These are phyloP conservation scores for Axea sp. DNA, from an alignment of 2,888 invertebrate genomes.

Conservation along the genomic window DNA sequence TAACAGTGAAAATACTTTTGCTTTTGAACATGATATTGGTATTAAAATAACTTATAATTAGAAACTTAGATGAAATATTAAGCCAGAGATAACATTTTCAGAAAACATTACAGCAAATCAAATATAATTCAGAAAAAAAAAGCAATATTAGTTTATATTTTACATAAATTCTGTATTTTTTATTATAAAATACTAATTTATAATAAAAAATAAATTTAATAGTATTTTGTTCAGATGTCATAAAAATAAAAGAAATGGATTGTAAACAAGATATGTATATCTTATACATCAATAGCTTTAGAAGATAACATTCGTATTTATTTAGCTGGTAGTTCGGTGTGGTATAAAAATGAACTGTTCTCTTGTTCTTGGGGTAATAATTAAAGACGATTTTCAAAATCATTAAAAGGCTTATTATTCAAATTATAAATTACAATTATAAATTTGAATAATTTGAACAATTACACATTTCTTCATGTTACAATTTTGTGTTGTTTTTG, in stretches of 20 bases:
- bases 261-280: constrained; percentile 71
- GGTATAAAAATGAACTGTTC: constrained; percentile 80
- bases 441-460: too few species aligned
- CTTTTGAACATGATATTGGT: constrained; percentile 81
- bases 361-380: constrained; percentile 83
- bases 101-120: constrained; percentile 76
- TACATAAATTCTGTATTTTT: neutral
- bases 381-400: constrained; percentile 66
- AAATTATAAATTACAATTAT: too few species aligned
- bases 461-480: too few species aligned
- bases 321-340: constrained; percentile 82
- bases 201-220: constrained; percentile 73
- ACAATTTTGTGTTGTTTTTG: too few species aligned
- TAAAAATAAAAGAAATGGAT: constrained; percentile 79
- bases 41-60: constrained; percentile 80
- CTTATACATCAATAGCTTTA: constrained; percentile 77
- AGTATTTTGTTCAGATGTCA: constrained; percentile 80
- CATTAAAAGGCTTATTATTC: constrained; percentile 1
- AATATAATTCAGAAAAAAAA: constrained; percentile 76
- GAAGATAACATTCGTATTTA: constrained; percentile 80
- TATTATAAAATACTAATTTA: too few species aligned
- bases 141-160: constrained; percentile 6
- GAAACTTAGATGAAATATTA: constrained; percentile 77
- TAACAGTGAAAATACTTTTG: constrained; percentile 77
- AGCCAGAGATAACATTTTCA: constrained; percentile 73